Conservation (phyloP, 2,888 invertebrate genomes). For the Erynnis tages region DNA sequence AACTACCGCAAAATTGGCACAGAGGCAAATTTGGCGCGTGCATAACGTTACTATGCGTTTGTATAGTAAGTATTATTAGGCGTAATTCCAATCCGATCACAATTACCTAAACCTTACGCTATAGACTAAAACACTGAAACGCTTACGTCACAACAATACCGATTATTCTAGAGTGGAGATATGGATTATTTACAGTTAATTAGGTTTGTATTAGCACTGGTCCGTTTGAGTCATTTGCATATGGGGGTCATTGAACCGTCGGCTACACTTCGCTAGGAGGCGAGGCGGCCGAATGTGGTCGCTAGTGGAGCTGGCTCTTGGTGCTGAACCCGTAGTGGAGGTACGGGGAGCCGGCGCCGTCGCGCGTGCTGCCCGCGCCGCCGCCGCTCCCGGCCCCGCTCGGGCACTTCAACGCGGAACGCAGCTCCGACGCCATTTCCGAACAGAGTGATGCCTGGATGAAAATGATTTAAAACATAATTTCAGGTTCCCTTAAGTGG, state of each 20-base stretch:
- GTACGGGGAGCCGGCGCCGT: conserved; percentile 83
- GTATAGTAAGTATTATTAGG: too few species aligned
- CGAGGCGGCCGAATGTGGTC: conserved; percentile 67
- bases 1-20: conserved; percentile 29
- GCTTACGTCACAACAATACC: conserved; percentile 34
- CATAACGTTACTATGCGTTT: neutral
- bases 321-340: conserved; percentile 84
- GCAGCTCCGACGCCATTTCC: conserved; percentile 87
- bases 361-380: conserved; percentile 57
- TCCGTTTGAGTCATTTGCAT: conserved; percentile 26
- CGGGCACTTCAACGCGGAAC: conserved; percentile 85
- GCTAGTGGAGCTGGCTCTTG: conserved; percentile 77
- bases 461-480: too few species aligned
- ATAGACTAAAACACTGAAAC: conserved; percentile 31
- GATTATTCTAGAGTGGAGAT: conserved; percentile 32
- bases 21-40: conserved; percentile 27
- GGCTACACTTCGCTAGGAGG: conserved; percentile 74
- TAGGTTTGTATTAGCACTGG: conserved; percentile 18
- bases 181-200: conserved; percentile 35
- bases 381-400: conserved; percentile 71
- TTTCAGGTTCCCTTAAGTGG: too few species aligned
- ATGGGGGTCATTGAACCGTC: conserved; percentile 24
- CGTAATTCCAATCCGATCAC: conserved; percentile 13
- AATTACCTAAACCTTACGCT: conserved; percentile 15
- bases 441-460: conserved; percentile 86